These are phyloP conservation scores for Drosophila gunungcola DNA, from an alignment of 1,140 invertebrate species.

Conservation along the genomic window DNA sequence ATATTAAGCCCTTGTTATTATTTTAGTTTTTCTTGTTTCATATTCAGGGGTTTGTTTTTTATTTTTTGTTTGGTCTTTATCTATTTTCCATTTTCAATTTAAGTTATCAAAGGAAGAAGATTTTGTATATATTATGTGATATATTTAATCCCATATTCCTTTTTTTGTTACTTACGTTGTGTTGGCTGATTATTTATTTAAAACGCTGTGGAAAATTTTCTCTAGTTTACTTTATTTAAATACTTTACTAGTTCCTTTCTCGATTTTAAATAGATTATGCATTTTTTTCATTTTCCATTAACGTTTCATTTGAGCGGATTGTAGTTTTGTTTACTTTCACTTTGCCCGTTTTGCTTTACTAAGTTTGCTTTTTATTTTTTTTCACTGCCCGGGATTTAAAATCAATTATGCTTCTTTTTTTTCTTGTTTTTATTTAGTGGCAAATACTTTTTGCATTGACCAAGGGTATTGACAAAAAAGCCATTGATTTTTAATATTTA, in stretches of 20 bases:
- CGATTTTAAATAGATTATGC: conserved; percentile 5
- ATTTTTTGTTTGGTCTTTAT: not conserved
- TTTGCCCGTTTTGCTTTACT: conserved; percentile 35
- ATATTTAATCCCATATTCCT: no score
- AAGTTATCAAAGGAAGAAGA: no score
- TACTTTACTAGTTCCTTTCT: conserved; percentile 1
- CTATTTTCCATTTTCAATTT: not conserved
- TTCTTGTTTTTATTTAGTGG: conserved; percentile 23
- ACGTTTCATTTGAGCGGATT: conserved; percentile 18
- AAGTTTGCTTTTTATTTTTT: conserved; percentile 13
- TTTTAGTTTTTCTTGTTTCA: not conserved
- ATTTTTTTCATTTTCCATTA: conserved; percentile 42
- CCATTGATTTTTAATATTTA: conserved; percentile 40
- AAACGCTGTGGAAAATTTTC: not conserved
- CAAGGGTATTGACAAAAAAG: conserved; percentile 11
- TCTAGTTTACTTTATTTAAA: not conserved
- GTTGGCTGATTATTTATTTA: not conserved
- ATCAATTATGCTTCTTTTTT: conserved; percentile 49
- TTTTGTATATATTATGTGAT: no score
- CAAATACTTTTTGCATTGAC: conserved; percentile 6
- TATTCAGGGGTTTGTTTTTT: no score
- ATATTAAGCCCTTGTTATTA: not conserved
- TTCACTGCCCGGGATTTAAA: conserved; percentile 34
- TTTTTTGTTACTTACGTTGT: no score
- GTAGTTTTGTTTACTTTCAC: conserved; percentile 40